Base-by-base conservation (phyloP, 2,797 vertebrate genomes). In the Rhinella marina region DNA sequence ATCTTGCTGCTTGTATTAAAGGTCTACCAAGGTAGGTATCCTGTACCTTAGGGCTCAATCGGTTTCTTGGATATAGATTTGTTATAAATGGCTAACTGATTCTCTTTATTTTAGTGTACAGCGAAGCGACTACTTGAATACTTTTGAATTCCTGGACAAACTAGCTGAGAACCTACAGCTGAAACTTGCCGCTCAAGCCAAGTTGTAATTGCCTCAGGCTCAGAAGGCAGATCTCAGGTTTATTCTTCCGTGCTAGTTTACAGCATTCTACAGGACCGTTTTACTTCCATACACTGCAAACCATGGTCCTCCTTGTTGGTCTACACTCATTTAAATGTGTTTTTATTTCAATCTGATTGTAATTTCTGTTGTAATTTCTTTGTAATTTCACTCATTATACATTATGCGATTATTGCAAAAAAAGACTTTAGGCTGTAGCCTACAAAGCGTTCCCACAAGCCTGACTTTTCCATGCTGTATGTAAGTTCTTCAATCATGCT, bases 61-160 rank as follows among this genome's bases (percentile, higher is more conserved):
- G 52, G 10, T 10, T 54, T 41, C 7, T 41, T 41, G 41, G 41
- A 41, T 41, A 41, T 41, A 6, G 2, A 41, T 41, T 41, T 41
- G 41, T 41, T 41, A 41, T 54, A 54, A 54, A 10, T 1, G 5
- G 32, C 73, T 76, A 2, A 75, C 48, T 6, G 19, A 0, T 17
- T 41, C 16, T 52, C 92, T 68, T 88, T 54, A 7, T 32, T 7
- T 0, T 93, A 99, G 98, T 0, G 96, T 98, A 88, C 95, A 93
- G 10, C 97, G 96, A 16, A 93, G 96, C 0, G 97, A 99, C 93
- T 99, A 98, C 94, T 91, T 99, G 94, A 99, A 96, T 93, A 99
- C 98, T 19, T 99, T 99, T 89, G 97, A 98, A 88, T 99, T 99
- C 93, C 92, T 99, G 94, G 98, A 99, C 93, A 99, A 99, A 94